Evolutionary conservation across 35 echinoderm and acorn worm species (phyloP).

Genomic region (Heliocidaris erythrogramma): DNA sequence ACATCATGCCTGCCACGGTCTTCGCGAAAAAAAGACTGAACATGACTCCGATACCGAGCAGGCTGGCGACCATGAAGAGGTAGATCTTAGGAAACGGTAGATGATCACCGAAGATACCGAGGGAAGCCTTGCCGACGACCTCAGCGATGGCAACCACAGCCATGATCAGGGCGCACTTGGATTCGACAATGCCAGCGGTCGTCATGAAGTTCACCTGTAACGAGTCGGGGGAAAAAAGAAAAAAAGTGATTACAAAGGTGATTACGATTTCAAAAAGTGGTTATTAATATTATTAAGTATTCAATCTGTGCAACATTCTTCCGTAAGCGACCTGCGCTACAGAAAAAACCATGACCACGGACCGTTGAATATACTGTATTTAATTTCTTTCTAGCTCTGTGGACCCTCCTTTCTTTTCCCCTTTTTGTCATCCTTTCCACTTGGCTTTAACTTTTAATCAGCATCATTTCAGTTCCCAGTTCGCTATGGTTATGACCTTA

Average conservation of each 20-base stretch:
- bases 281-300: no score
- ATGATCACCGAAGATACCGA: slow-evolving; percentile 74
- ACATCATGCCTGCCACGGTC: slow-evolving; percentile 60
- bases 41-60: slow-evolving; percentile 79
- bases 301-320: no score
- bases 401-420: no score
- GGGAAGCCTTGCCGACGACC: slow-evolving; percentile 71
- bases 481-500: neutral
- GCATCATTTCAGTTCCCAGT: no score
- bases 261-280: no score
- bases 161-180: slow-evolving; percentile 70
- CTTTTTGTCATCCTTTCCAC: no score
- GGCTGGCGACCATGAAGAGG: slow-evolving; percentile 75
- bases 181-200: slow-evolving; percentile 67
- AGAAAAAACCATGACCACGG: no score
- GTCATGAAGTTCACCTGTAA: slow-evolving; percentile 89
- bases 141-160: slow-evolving; percentile 76
- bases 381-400: no score
- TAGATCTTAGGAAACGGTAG: slow-evolving; percentile 88
- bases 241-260: neutral
- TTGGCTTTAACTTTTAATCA: no score
- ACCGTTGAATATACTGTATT: no score
- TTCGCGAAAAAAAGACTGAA: slow-evolving; percentile 61
- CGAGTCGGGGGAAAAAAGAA: neutral
- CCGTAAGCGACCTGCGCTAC: no score